Conservation (phyloP, 2,888 invertebrate species). For the Zonitis immaculata region DNA sequence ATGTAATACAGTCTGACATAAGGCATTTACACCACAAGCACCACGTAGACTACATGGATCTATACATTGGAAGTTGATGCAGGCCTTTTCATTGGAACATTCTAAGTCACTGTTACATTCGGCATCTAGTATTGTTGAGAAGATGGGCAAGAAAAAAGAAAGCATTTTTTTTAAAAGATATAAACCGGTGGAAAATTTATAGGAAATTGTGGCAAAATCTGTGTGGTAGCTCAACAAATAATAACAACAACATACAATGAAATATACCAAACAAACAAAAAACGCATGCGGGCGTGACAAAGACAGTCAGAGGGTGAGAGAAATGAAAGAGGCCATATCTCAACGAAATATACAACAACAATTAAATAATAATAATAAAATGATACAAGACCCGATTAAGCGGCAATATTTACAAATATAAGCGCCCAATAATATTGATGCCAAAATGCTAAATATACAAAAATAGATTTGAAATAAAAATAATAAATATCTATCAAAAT, state of each 20-base stretch:
- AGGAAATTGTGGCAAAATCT: slow-evolving; percentile 30
- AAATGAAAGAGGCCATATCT: slow-evolving; percentile 50
- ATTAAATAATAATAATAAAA: not conserved
- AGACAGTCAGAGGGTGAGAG: slow-evolving; percentile 50
- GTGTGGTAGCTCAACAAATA: not conserved
- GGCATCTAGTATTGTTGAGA: slow-evolving; percentile 48
- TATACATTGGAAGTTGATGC: slow-evolving; percentile 84
- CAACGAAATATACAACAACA: slow-evolving; percentile 31
- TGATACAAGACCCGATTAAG: slow-evolving; percentile 44
- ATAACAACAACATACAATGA: not conserved
- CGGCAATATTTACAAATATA: slow-evolving; percentile 58
- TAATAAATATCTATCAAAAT: slow-evolving; percentile 10
- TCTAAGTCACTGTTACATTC: slow-evolving; percentile 88
- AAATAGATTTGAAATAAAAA: not conserved
- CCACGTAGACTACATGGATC: slow-evolving; percentile 87
- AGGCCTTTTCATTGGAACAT: slow-evolving; percentile 88
- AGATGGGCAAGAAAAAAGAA: slow-evolving; percentile 48
- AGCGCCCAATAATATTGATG: slow-evolving; percentile 39
- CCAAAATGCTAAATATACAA: slow-evolving; percentile 40
- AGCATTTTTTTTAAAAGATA: slow-evolving; percentile 74
- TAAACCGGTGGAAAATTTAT: slow-evolving; percentile 77
- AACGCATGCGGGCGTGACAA: slow-evolving; percentile 59
- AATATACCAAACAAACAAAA: slow-evolving; percentile 49
- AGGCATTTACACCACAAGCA: slow-evolving; percentile 84
- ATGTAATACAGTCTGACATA: slow-evolving; percentile 80